Evolutionary conservation across 2,888 invertebrate genomes (phyloP), one percentile per base, ranked within the genome.

Genomic region (Drosophila infuscata): DNA sequence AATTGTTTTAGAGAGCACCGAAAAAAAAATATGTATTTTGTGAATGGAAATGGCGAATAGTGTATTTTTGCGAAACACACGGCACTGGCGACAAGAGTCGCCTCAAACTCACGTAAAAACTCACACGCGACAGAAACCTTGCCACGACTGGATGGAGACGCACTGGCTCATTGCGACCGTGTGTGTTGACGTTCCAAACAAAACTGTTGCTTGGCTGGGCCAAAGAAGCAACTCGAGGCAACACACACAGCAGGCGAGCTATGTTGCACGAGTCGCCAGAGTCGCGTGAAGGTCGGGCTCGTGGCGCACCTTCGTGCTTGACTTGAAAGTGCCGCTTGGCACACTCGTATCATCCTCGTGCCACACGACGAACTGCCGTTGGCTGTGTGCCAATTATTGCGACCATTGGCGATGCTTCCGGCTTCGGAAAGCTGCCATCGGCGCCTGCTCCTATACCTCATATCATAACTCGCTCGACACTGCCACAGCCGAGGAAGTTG

Each of bases 171-270:
- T 79, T 74, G 75, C 74, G 74, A 86, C 88, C 82, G 82, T 70
- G 76, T 82, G 79, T 84, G 89, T 86, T 88, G 76, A 88, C 85
- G 88, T 76, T 86, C 81, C 78, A 76, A 89, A 84, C 83, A 85
- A 82, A 86, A 86, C 86, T 86, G 86, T 84, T 84, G 84, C 84
- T 75, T 73, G 64, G 64, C 38, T 49, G 53, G 52, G 57, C 48
- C 29, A 29, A 61, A 15, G 43, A 43, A 57, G 48, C 60, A 43
- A 57, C 29, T 60, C 38, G 35, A 43, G 65, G 11, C 66, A 11
- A 20, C 32, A 65, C 15, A 15, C 49, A 15, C 25, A 54, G 54
- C 25, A 25, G 29, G 15, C 41, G 38, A 36, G 36, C 54, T 69
- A 57, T 48, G 25, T 38, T 43, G 53, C 36, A n/a, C 35, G 48